Evolutionary conservation across 2,888 invertebrate species (phyloP).

Genomic region (Lucinisca nassula): DNA sequence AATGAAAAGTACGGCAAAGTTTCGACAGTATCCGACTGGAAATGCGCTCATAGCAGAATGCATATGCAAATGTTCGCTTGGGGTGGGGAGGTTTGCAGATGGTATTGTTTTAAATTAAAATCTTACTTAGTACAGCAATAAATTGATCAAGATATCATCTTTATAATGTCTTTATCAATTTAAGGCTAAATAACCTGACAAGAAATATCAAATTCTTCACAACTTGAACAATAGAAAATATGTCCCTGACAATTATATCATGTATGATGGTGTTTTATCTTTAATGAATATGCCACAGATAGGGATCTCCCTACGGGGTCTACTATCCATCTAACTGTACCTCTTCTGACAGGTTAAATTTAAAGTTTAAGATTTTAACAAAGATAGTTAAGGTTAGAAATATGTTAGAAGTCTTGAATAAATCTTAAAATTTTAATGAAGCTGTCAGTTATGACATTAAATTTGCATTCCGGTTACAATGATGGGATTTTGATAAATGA

Average conservation of each 20-base stretch:
- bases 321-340: background rate
- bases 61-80: no score
- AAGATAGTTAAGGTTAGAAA: background rate
- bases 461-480: no score
- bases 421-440: background rate
- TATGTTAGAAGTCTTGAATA: background rate
- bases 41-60: no score
- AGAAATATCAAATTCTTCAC: slow-evolving; percentile 32
- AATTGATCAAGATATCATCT: slow-evolving; percentile 11
- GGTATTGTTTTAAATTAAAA: slow-evolving; percentile 10
- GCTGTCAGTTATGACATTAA: background rate
- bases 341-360: background rate
- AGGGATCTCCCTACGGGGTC: slow-evolving; percentile 3
- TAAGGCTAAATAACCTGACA: slow-evolving; percentile 10
- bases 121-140: background rate
- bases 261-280: slow-evolving; percentile 15
- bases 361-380: background rate
- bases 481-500: no score
- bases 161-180: background rate
- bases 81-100: no score
- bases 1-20: no score
- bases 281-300: slow-evolving; percentile 11
- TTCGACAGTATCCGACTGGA: no score
- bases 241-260: slow-evolving; percentile 17
- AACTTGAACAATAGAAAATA: slow-evolving; percentile 37